Evolutionary conservation across 2,888 invertebrate genomes (phyloP).

Genomic region (Ferrisia virgata): DNA sequence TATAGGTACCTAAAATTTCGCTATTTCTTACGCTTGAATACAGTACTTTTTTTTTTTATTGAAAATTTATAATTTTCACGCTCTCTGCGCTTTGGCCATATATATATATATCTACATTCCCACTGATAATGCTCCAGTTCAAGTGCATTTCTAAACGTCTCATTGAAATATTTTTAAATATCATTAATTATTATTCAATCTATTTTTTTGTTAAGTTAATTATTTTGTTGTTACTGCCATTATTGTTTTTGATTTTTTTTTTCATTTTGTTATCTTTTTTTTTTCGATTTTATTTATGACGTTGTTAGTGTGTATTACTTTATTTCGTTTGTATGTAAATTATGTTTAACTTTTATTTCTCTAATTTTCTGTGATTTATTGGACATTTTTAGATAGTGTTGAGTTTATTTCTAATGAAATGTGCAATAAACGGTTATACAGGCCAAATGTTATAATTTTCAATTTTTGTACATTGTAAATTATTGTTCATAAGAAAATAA

Average conservation of each 20-base stretch:
- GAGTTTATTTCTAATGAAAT: conserved; percentile 24
- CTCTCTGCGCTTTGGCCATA: conserved; percentile 19
- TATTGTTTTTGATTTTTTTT: conserved; percentile 26
- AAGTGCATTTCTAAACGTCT: neutral
- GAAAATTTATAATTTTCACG: neutral
- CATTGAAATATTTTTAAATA: neutral
- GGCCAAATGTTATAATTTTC: conserved; percentile 39
- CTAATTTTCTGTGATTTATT: conserved; percentile 38
- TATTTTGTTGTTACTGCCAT: conserved; percentile 38
- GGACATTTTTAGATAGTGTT: conserved; percentile 35
- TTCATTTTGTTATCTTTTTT: conserved; percentile 3
- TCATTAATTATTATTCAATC: neutral
- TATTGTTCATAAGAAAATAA: conserved; percentile 32
- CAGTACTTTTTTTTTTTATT: neutral
- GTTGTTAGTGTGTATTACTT: conserved; percentile 22
- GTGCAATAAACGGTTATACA: conserved; percentile 42
- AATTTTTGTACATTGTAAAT: conserved; percentile 43
- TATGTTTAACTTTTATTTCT: conserved; percentile 22
- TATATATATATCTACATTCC: neutral
- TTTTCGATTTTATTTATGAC: conserved; percentile 31
- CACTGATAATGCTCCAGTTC: neutral
- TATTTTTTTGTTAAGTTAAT: neutral
- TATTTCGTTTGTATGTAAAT: conserved; percentile 25
- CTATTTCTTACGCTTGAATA: neutral
- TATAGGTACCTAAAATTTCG: too few relatives aligned